A percentile compares a stretch with the other conserved stretches of the same genome.
These are phyloP conservation scores for Scaptomyza pallida DNA, from an alignment of 1,140 invertebrate species.

Conservation along the genomic window DNA sequence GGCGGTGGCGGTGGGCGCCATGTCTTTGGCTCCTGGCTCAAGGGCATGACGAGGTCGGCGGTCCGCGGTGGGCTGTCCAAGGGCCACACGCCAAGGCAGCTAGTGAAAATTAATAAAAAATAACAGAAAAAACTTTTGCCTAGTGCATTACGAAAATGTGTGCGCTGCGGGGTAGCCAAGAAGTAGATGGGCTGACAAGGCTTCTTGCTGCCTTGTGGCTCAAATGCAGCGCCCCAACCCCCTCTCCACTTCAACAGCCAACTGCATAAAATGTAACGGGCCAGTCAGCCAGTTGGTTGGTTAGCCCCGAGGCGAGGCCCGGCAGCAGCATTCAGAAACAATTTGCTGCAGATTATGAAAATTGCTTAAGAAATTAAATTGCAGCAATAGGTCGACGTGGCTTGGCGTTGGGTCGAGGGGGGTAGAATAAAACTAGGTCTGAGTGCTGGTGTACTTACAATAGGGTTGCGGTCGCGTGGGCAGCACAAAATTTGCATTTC, in stretches of 20 bases:
- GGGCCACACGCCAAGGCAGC: constrained; percentile 29
- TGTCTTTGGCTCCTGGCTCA: constrained; percentile 39
- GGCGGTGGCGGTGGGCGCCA: constrained; percentile 23
- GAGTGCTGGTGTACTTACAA: constrained; percentile 21
- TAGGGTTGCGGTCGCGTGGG: constrained; percentile 62
- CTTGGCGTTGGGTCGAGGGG: constrained; percentile 8
- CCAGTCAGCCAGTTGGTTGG: constrained; percentile 34
- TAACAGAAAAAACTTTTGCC: constrained; percentile 69
- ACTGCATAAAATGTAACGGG: constrained; percentile 80
- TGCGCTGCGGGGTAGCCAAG: constrained; percentile 1
- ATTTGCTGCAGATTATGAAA: constrained; percentile 83
- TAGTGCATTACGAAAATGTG: constrained; percentile 65
- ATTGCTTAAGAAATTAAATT: constrained; percentile 84
- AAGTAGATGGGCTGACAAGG: constrained; percentile 3
- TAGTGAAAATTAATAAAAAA: constrained; percentile 76
- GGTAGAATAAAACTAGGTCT: neutral
- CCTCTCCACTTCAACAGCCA: constrained; percentile 22
- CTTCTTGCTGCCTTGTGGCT: constrained; percentile 50
- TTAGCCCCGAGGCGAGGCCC: constrained; percentile 24
- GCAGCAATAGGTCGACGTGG: constrained; percentile 62
- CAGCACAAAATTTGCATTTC: constrained; percentile 76
- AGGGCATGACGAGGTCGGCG: constrained; percentile 53
- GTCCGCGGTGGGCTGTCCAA: constrained; percentile 36
- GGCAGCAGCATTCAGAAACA: constrained; percentile 81
- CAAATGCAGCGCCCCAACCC: constrained; percentile 44